Base-by-base conservation (phyloP, 2,888 invertebrate species). In the Digitonthophagus gazella region DNA sequence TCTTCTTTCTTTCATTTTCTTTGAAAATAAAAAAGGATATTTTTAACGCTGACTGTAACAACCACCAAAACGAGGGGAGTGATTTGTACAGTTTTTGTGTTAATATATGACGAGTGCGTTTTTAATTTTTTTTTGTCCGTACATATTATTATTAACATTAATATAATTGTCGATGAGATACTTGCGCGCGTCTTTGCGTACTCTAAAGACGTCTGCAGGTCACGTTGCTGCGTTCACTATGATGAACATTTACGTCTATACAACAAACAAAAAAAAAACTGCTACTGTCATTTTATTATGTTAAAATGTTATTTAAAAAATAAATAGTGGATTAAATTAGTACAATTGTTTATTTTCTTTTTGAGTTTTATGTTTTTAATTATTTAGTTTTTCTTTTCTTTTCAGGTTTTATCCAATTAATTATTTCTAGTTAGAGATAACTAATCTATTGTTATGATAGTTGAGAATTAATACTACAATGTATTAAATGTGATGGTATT, bases 261-360 rank as follows among this genome's bases (percentile, higher is more conserved):
- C 28, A 44, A 44, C 28, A 44, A 44, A 44, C 3, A 8, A 55
- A 65, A n/a, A 14, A 68, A 57, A 65, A 65, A 58, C 19, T 58
- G n/a, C 15, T 65, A 56, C 70, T 70, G 70, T 70, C 68, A 70
- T 70, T 70, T 68, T 70, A 70, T 70, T 70, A 70, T 70, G 70
- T 68, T 70, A 65, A 61, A 58, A 69, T 69, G 68, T 69, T 69
- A 69, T 69, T 69, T 69, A 69, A 69, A 67, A 69, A 69, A 69
- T 69, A 69, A 65, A 69, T 58, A 67, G 44, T 58, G 58, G 44
- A 67, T 28, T 67, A 16, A 61, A 61, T 61, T 61, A 61, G 61
- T 16, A 19, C n/a, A 16, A 57, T 19, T 18, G 18, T 61, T 18
- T 61, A 19, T 61, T 19, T 61, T 61, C n/a, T 61, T 61, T 14